Evolutionary conservation across 1,140 invertebrate species (phyloP), one percentile per base, ranked within the genome.

Genomic region (Macrosteles quadrilineatus): DNA sequence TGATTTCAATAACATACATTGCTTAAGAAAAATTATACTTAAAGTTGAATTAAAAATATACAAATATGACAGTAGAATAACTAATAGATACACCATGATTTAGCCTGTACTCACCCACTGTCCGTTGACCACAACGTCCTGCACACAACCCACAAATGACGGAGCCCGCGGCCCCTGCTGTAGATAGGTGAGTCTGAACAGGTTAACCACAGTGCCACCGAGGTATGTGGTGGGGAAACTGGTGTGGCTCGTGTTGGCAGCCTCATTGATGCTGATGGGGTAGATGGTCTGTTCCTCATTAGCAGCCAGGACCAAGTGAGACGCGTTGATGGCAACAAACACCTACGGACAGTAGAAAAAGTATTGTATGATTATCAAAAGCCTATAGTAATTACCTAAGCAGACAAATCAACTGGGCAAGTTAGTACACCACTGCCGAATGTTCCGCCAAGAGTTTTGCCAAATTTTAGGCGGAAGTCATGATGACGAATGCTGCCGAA

Each of bases 221-320:
- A 94, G 83, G 73, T 91, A 91, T 1, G 92, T 94, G 6, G 86
- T 86, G 0, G 91, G 90, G 77, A 94, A 95, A 45, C 90, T 92
- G 21, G 91, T 93, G 67, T 90, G 88, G 25, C 86, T 87, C 21
- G 85, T 85, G 77, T 88, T 90, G 65, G 85, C 86, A 11, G 86
- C 88, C 76, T 92, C 91, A 75, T 91, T 91, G 43, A 89, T 86
- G 70, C 86, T 90, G 73, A 95, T 94, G 0, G 93, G 92, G 78
- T 93, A 93, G 72, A 95, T 94, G 1, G 92, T 94, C 80, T 94
- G 91, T 78, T 95, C 92, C 76, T 94, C 91, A 78, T 95, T 94
- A 0, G 92, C 91, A 0, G 91, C 89, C 2, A 95, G 82, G 25
- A 93, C 90, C 53, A 95, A 82, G 80, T 95, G 92, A 1, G 91